Conservation (phyloP, 92 coral and sea anemone genomes). For the Parazoanthus darwini region DNA sequence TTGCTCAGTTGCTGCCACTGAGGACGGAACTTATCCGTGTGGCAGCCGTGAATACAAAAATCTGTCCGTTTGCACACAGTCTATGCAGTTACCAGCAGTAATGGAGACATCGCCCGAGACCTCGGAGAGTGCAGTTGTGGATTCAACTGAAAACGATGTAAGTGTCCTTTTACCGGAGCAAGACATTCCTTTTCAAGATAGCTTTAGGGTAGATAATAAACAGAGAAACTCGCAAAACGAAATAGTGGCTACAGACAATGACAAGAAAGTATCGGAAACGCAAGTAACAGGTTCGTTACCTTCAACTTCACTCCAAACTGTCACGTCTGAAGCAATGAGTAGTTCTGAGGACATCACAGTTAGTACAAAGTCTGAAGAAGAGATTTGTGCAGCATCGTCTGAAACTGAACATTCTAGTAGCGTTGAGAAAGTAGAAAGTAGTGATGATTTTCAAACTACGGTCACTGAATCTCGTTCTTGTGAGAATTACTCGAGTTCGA, state of each 20-base stretch:
- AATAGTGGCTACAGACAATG: background rate
- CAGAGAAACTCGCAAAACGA: background rate
- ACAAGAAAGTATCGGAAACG: background rate
- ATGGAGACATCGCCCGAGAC: background rate
- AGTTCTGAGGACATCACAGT: background rate
- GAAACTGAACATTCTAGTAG: background rate
- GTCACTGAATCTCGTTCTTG: background rate
- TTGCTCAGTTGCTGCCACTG: background rate
- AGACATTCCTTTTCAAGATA: background rate
- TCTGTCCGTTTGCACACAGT: background rate
- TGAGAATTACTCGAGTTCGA: background rate
- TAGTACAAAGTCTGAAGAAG: background rate
- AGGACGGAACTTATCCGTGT: background rate
- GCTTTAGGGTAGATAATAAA: background rate
- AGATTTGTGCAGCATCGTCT: background rate
- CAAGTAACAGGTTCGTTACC: constrained; percentile 25
- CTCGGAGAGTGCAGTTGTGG: background rate
- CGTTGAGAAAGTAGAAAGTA: background rate
- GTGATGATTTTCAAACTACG: constrained; percentile 10
- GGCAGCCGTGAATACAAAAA: background rate
- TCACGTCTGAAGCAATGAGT: constrained; percentile 20
- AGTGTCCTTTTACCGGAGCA: background rate
- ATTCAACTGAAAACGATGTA: constrained; percentile 24
- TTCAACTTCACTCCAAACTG: background rate
- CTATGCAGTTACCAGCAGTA: background rate